Conservation (phyloP, 2,888 invertebrate species). For the Diadegma fenestrale region DNA sequence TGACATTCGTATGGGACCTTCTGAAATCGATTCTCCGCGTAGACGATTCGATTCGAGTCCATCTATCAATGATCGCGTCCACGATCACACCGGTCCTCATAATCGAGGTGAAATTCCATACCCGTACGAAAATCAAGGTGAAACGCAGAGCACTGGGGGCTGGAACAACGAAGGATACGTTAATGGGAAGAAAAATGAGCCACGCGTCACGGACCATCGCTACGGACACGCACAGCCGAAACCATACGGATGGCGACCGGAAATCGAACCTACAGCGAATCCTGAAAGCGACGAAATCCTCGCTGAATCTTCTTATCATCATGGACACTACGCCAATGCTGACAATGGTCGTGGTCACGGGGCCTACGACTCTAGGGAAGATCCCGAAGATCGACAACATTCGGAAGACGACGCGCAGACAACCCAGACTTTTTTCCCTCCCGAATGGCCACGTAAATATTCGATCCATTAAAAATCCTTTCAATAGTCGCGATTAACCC, state of each 20-base stretch:
- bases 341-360: conserved; percentile 13
- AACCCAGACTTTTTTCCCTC: not conserved
- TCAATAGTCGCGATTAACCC: no score
- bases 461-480: not conserved
- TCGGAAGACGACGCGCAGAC: not conserved
- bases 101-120: not conserved
- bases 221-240: not conserved
- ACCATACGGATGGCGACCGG: conserved; percentile 9
- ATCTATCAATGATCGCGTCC: conserved; percentile 12
- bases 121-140: conserved; percentile 12
- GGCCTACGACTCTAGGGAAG: conserved; percentile 29
- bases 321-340: not conserved
- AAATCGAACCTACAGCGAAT: not conserved
- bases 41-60: conserved; percentile 27
- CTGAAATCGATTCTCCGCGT: not conserved
- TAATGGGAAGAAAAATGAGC: not conserved
- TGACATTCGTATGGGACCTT: not conserved
- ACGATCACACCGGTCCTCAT: not conserved
- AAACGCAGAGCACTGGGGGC: conserved; percentile 13
- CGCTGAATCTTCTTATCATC: conserved; percentile 26
- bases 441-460: conserved; percentile 25
- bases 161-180: conserved; percentile 37
- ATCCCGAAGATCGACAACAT: conserved; percentile 6
- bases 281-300: not conserved
- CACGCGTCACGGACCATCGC: conserved; percentile 1